Base-by-base conservation (phyloP, 2,888 invertebrate genomes). In the Leptodirus hochenwartii region DNA sequence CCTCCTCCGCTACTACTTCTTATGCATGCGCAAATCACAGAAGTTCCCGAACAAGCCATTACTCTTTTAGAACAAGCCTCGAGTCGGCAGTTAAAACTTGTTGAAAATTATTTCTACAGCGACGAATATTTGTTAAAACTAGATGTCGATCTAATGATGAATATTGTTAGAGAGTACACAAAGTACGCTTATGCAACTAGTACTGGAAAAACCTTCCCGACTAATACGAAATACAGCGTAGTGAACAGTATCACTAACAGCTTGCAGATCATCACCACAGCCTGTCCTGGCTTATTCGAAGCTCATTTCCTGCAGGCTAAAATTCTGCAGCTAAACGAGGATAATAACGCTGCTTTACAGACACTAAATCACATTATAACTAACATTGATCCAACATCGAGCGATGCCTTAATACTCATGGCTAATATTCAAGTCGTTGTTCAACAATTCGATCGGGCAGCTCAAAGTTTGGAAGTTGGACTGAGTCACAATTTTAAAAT, bases 401-500 rank as follows among this genome's bases (percentile, higher is more conserved):
- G 79, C 0, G 80, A 85, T 30, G 81, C 79, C 9, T 80, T 90
- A 53, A 61, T 95, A 2, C 57, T 93, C 6, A 66, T 88, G 58
- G 84, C 93, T 2, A 78, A 84, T 53, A 80, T 90, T 30, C 72
- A 80, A 39, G 64, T 87, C 4, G 69, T 70, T 33, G 69, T 73
- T 44, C 64, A 66, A 22, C 61, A 66, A 25, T 81, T 67, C 43
- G 66, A 75, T 11, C 67, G 77, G 46, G 93, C 93, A 0, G 67
- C 78, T 8, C 85, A 88, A 50, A 76, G 75, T 31, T 58, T 96
- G 25, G 93, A 95, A 56, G 69, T 81, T 39, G 88, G 85, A 32
- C 59, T 95, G 9, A 90, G 90, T 46, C 80, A 82, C 47, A 85
- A 93, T 53, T 93, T 96, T 49, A 77, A 82, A 55, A 77, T 95